These are phyloP conservation scores for Theristicus caerulescens DNA, from an alignment of 2,113 vertebrate species.

Conservation along the genomic window DNA sequence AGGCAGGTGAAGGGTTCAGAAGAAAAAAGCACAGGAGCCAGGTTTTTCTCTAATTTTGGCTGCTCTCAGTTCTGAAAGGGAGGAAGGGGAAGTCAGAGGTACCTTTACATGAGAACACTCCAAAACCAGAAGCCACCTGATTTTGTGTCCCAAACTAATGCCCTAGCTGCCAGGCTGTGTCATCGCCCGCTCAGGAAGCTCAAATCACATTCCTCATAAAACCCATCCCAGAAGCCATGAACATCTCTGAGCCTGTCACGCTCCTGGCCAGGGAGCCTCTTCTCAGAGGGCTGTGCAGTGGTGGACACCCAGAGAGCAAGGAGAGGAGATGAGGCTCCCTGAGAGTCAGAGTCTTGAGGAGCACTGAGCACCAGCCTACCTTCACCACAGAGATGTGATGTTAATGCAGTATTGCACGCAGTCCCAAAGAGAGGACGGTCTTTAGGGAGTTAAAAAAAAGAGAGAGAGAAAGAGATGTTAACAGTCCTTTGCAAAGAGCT, in stretches of 20 bases:
- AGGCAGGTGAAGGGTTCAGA: not conserved
- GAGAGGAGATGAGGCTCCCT: not conserved
- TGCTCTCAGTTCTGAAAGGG: not conserved
- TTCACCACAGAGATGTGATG: not conserved
- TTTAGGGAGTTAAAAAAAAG: not conserved
- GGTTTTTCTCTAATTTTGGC: not conserved
- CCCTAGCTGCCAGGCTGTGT: not conserved
- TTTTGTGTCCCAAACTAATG: not conserved
- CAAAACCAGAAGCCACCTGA: not conserved
- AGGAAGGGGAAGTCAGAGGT: not conserved
- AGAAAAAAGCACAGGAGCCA: not conserved
- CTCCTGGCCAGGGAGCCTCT: not conserved
- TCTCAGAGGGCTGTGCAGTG: not conserved
- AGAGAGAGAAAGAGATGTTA: not conserved
- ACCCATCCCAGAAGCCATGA: not conserved
- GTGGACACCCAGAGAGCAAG: not conserved
- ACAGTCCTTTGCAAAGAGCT: conserved; percentile 35
- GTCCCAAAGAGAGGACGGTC: not conserved
- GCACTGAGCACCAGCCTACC: not conserved
- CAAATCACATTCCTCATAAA: not conserved
- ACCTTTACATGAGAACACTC: not conserved
- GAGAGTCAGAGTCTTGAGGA: accelerated
- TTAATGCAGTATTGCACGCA: not conserved
- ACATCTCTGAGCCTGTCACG: not conserved
- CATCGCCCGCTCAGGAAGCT: not conserved